Evolutionary conservation across 2,888 invertebrate genomes (phyloP).

Genomic region (Epinotia bilunana): DNA sequence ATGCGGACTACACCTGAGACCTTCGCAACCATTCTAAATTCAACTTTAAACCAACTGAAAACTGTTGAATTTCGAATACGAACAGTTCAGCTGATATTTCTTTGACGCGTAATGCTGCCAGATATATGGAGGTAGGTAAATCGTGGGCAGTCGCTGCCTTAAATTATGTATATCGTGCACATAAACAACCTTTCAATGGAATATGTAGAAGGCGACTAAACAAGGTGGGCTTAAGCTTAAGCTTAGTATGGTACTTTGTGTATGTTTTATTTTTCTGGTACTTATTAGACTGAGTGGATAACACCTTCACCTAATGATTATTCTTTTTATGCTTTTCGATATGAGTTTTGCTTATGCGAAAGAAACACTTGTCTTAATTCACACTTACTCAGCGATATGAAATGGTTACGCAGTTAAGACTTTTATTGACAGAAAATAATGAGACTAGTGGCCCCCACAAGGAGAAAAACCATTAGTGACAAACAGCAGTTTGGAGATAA

Average conservation of each 20-base stretch:
- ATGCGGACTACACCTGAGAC: conserved; percentile 59
- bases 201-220: background rate
- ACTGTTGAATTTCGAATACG: conserved; percentile 12
- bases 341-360: too few relatives aligned
- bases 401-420: too few relatives aligned
- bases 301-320: too few relatives aligned
- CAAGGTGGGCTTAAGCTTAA: background rate
- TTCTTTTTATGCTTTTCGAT: too few relatives aligned
- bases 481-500: too few relatives aligned
- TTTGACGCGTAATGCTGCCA: conserved; percentile 38
- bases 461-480: too few relatives aligned
- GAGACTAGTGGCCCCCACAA: too few relatives aligned
- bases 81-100: conserved; percentile 26
- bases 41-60: conserved; percentile 22
- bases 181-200: conserved; percentile 28
- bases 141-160: conserved; percentile 34
- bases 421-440: too few relatives aligned
- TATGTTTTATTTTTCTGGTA: background rate
- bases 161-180: conserved; percentile 32
- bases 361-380: too few relatives aligned
- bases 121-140: conserved; percentile 37
- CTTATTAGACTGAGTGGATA: too few relatives aligned
- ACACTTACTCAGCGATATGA: too few relatives aligned
- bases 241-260: background rate
- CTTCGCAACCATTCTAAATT: conserved; percentile 39